These are phyloP conservation scores for Lacerta viridis DNA, from an alignment of 2,797 vertebrate genomes.

Conservation along the genomic window DNA sequence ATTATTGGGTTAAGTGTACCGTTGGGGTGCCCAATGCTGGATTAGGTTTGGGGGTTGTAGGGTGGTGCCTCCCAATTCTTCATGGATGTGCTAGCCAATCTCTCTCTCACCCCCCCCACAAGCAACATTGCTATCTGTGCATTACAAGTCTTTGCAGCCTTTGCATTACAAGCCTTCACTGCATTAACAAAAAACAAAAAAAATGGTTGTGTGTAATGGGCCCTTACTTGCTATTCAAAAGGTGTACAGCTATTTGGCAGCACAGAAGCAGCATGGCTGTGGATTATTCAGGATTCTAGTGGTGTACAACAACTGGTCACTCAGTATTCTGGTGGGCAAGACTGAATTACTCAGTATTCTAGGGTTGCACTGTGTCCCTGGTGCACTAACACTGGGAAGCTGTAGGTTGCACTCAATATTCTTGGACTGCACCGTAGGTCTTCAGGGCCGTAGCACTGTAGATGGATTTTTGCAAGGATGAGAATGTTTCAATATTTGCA, in stretches of 20 bases:
- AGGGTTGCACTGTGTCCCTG: not conserved
- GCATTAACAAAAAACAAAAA: too few species aligned
- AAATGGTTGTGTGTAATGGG: too few species aligned
- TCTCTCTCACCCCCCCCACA: too few species aligned
- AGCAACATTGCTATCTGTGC: too few species aligned
- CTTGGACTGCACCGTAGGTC: not conserved
- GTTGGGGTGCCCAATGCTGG: too few species aligned
- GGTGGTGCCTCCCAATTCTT: too few species aligned
- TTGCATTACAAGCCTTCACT: not conserved
- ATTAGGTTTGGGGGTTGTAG: too few species aligned
- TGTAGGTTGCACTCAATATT: conserved; percentile 3
- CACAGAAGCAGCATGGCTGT: not conserved
- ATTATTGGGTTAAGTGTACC: too few species aligned
- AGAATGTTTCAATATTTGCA: not conserved
- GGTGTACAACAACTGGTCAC: not conserved
- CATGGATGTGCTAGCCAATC: too few species aligned
- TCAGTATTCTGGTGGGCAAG: conserved; percentile 19
- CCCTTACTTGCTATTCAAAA: conserved; percentile 17
- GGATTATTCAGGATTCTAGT: not conserved
- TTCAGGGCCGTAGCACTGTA: conserved; percentile 6
- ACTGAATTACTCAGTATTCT: not conserved
- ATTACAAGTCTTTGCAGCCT: too few species aligned
- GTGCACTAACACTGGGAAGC: conserved; percentile 6
- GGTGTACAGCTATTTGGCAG: not conserved
- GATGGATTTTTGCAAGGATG: not conserved